Percentiles rank a stretch among this genome's conserved stretches.
Evolutionary conservation across 2,113 vertebrate genomes (phyloP).

Genomic region (Hucho hucho): DNA sequence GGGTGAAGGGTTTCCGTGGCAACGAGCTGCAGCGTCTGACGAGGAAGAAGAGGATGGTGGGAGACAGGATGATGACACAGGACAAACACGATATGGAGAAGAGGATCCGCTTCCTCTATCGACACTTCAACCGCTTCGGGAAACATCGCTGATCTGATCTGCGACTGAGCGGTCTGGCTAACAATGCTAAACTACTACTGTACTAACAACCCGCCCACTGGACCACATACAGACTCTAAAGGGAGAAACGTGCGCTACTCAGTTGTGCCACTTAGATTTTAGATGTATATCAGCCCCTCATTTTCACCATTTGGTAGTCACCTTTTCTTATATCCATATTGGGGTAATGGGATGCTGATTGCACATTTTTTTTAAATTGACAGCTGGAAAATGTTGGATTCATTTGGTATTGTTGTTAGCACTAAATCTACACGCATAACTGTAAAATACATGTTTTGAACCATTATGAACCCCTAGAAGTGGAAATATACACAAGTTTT

Average conservation of each 20-base stretch:
- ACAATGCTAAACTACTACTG: not conserved
- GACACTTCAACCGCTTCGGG: constrained; percentile 83
- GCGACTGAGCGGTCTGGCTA: not conserved
- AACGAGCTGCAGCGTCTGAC: constrained; percentile 84
- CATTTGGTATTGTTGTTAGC: not conserved
- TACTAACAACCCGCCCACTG: not conserved
- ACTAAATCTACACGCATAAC: not conserved
- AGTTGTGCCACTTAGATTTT: no score
- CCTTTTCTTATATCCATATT: no score
- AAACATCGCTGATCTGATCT: constrained; percentile 79
- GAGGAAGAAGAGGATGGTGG: constrained; percentile 86
- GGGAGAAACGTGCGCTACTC: no score
- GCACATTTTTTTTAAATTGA: no score
- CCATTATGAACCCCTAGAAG: not conserved
- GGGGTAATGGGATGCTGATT: no score
- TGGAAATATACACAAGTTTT: not conserved
- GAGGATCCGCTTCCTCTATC: constrained; percentile 87
- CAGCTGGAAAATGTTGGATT: not conserved
- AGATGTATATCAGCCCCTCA: no score
- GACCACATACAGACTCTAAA: not conserved
- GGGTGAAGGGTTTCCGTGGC: constrained; percentile 82
- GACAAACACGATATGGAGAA: constrained; percentile 87
- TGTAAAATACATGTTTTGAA: not conserved
- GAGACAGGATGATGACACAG: constrained; percentile 83
- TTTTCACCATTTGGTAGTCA: no score